Conservation (phyloP, 2,113 vertebrate species). For the Mesoclemmys tuberculata region DNA sequence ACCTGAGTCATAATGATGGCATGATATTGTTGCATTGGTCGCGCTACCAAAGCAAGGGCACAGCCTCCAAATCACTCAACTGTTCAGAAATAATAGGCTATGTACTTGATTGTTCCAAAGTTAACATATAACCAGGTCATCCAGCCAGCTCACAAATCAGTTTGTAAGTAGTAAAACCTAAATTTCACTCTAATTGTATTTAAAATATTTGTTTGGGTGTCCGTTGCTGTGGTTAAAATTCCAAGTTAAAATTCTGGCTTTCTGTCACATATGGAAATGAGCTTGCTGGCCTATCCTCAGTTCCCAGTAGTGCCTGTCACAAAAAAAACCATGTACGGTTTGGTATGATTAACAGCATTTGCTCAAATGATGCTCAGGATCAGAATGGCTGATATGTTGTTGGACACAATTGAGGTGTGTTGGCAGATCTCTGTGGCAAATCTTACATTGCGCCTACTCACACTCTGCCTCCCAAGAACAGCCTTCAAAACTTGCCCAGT, state of each 20-base stretch:
- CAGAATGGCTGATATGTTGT: fast-evolving
- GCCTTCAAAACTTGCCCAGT: background rate
- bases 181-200: background rate
- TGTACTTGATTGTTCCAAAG: background rate
- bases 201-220: background rate
- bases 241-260: background rate
- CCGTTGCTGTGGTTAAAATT: constrained; percentile 14
- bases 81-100: background rate
- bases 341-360: background rate
- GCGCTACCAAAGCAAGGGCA: background rate
- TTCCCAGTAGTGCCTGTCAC: background rate
- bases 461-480: background rate
- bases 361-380: background rate
- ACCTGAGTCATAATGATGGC: background rate
- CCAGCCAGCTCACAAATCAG: background rate
- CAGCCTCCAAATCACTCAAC: background rate
- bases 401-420: background rate
- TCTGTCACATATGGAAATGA: background rate
- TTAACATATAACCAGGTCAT: background rate
- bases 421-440: background rate
- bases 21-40: background rate
- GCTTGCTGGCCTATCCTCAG: background rate
- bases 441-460: background rate
- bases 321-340: background rate
- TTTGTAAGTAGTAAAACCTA: background rate